These are phyloP conservation scores for Achroia grisella DNA, from an alignment of 1,140 invertebrate species.

Conservation along the genomic window DNA sequence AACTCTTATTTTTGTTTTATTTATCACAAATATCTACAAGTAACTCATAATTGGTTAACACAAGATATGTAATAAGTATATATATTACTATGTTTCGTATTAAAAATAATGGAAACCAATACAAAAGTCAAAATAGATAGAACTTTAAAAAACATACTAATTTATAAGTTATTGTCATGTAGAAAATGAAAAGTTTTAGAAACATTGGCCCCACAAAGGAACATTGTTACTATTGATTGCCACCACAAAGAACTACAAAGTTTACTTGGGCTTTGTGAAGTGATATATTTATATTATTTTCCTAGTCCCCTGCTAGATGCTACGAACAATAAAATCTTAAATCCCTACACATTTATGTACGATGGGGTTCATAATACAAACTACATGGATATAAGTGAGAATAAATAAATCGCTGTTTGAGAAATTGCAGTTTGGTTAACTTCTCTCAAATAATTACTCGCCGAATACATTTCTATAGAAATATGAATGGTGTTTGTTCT, in stretches of 20 bases:
- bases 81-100: too few species aligned
- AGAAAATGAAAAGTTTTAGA: constrained; percentile 29
- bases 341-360: constrained; percentile 31
- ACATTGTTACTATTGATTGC: constrained; percentile 48
- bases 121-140: too few species aligned
- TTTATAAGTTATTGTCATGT: too few species aligned
- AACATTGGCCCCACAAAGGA: constrained; percentile 21
- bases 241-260: constrained; percentile 59
- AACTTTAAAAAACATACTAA: too few species aligned
- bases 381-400: constrained; percentile 5
- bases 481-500: constrained; percentile 43
- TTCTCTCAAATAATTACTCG: constrained; percentile 27
- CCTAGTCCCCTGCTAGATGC: constrained; percentile 29
- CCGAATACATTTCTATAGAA: constrained; percentile 14
- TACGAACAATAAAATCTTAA: constrained; percentile 34
- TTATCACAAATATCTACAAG: too few species aligned
- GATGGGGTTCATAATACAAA: constrained; percentile 15
- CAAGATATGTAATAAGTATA: too few species aligned
- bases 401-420: constrained; percentile 23
- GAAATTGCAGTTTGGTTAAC: constrained; percentile 64
- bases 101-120: too few species aligned
- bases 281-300: constrained; percentile 70
- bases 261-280: constrained; percentile 55
- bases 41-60: too few species aligned
- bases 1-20: too few species aligned